Base-by-base conservation (phyloP, 2,797 vertebrate species). In the Psittacula derbiana region DNA sequence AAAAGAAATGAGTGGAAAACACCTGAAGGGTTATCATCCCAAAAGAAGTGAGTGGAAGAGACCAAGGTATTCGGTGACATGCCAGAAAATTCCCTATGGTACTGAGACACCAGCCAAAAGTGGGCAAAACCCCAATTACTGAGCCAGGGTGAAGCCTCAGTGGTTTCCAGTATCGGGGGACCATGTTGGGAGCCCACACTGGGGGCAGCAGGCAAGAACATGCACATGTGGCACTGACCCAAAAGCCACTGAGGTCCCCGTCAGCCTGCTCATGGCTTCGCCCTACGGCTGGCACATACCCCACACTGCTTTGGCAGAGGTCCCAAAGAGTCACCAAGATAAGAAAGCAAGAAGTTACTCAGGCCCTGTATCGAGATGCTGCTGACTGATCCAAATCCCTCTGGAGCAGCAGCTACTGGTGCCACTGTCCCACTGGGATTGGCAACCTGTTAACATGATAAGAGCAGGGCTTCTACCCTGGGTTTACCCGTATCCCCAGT, bases 221-320 rank as follows among this genome's bases (percentile, higher is more conserved):
- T 76, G 55, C 0, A 1, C 71, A 12, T 0, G 0, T 41, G 88
- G 69, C 83, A 76, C 44, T 1, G 1, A 5, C 58, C 25, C 83
- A 33, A 82, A 36, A 0, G 0, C 44, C 0, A 0, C 50, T 0
- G 0, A 64, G 36, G 55, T 60, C 44, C 70, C 81, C 1, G 2
- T 4, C 5, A 25, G 60, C n/a, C 21, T 1, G 14, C 14, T 24
- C 15, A 16, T 58, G n/a, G 55, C 86, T 80, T 57, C 13, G 4
- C 53, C 53, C 20, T 31, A 23, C 16, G 55, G 55, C 88, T 80
- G 58, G 83, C 72, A 28, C 8, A 33, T 74, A 64, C 24, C 14
- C 67, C 40, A 12, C 6, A 4, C 17, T 16, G 75, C 81, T n/a
- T 31, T 69, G 84, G 81, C 93, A 4, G 5, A 70, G 55, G 2